A percentile compares a stretch with the other conserved stretches of the same genome.
phyloP scores from a whole-genome alignment of 2,888 invertebrate species.

The Loripinus fragilis region DNA sequence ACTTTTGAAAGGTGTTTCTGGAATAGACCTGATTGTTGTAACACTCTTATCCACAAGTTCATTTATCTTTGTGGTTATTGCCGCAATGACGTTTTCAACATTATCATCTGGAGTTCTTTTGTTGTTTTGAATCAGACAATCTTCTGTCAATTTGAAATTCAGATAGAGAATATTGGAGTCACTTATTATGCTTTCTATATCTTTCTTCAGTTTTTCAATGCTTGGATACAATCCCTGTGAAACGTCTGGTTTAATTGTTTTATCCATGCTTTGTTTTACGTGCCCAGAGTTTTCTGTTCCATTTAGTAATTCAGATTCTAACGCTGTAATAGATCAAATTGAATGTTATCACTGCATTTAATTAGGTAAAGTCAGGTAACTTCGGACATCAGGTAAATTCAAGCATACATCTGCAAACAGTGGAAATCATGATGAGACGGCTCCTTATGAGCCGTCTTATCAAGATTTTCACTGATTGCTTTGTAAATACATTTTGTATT shows the following conservation, averaged over 20 bases:
- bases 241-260: not conserved
- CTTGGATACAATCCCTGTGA: not conserved
- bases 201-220: not conserved
- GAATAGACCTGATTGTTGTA: not conserved
- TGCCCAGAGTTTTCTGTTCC: not conserved
- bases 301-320: not conserved
- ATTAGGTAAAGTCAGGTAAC: too few relatives aligned
- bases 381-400: too few relatives aligned
- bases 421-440: too few relatives aligned
- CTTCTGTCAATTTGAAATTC: not conserved
- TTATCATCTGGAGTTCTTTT: slow-evolving; percentile 46
- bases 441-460: too few relatives aligned
- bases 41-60: slow-evolving; percentile 30
- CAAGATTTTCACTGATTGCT: too few relatives aligned
- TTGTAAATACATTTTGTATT: too few relatives aligned
- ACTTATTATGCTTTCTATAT: slow-evolving; percentile 10
- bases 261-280: not conserved
- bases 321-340: not conserved
- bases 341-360: too few relatives aligned
- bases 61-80: slow-evolving; percentile 39
- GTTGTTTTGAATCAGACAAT: not conserved
- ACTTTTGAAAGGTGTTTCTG: slow-evolving; percentile 18
- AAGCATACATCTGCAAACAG: too few relatives aligned
- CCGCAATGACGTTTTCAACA: slow-evolving; percentile 57
- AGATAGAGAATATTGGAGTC: slow-evolving; percentile 9